These are phyloP conservation scores for Encarsia formosa DNA, from an alignment of 2,888 invertebrate species.

Conservation along the genomic window DNA sequence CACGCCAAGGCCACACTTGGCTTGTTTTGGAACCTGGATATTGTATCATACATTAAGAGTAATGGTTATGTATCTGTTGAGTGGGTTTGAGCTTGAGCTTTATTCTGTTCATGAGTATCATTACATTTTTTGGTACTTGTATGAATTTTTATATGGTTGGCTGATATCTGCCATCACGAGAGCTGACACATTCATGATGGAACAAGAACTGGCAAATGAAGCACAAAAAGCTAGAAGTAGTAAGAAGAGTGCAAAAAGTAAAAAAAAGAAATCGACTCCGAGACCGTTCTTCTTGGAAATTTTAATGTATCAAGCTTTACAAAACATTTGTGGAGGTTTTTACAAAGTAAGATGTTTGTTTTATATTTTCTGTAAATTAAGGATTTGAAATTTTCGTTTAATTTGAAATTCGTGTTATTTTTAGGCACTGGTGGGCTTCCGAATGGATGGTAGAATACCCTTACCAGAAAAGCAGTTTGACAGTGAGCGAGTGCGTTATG, in stretches of 20 bases:
- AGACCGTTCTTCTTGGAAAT: slow-evolving; percentile 79
- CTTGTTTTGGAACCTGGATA: slow-evolving; percentile 92
- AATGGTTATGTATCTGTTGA: slow-evolving; percentile 90
- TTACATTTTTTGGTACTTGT: slow-evolving; percentile 94
- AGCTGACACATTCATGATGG: slow-evolving; percentile 79
- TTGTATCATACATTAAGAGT: slow-evolving; percentile 87
- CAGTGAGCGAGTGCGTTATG: slow-evolving; percentile 89
- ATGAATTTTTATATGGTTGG: slow-evolving; percentile 93
- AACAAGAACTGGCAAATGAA: slow-evolving; percentile 63
- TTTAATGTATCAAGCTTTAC: slow-evolving; percentile 84
- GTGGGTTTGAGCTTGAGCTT: slow-evolving; percentile 92
- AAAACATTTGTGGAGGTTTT: slow-evolving; percentile 92
- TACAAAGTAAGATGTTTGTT: slow-evolving; percentile 65
- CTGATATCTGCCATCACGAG: slow-evolving; percentile 84
- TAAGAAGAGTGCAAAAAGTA: slow-evolving; percentile 59
- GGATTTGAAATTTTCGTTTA: background rate
- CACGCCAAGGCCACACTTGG: slow-evolving; percentile 67
- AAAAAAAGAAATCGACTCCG: slow-evolving; percentile 63
- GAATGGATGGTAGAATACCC: slow-evolving; percentile 79
- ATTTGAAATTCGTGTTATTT: slow-evolving; percentile 26
- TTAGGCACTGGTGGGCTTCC: slow-evolving; percentile 82
- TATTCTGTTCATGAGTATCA: slow-evolving; percentile 95
- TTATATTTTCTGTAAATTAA: background rate
- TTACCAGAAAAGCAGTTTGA: slow-evolving; percentile 87
- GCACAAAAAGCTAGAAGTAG: slow-evolving; percentile 48